Base-by-base conservation (phyloP, 1,140 invertebrate species). In the Fopius arisanus region DNA sequence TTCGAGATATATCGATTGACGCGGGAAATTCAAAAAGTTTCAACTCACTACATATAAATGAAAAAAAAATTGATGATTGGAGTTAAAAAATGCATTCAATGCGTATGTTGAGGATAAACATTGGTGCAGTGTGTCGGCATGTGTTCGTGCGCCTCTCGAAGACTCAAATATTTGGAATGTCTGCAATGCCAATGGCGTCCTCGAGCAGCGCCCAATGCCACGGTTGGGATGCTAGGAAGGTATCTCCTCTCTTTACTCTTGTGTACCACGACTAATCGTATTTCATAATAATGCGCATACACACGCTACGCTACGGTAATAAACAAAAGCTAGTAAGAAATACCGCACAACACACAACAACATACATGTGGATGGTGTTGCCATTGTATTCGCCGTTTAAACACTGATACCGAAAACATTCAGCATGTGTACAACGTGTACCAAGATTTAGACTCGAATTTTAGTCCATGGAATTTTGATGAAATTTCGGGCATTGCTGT, bases 401-500 rank as follows among this genome's bases (percentile, higher is more conserved):
- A 69, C 67, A 48, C 67, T 68, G 31, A 43, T 37, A 16, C 70
- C 7, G 31, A 26, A 40, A 33, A 66, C 62, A 70, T 59, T 59
- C 19, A 59, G 23, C 54, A 51, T 21, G 43, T 51, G 19, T 51
- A 16, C 43, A 19, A 21, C 54, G 4, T 59, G 19, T 21, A 28
- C 23, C 3, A 26, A 5, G 54, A 59, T 59, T 59, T 59, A 76
- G 77, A 75, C 75, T 73, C 73, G 77, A 81, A 79, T 79, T 80
- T 80, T 80, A 80, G 78, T 78, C 75, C 23, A 72, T 70, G 85
- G 86, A 87, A 87, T 87, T 87, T 87, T 85, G 83, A 87, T 87
- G 86, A 87, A 87, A 87, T 87, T 87, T 83, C 85, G 80, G 78
- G 83, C 87, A 87, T 87, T 86, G 85, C 84, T 87, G 80, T 80